Percentiles rank a stretch among this genome's conserved stretches.
Evolutionary conservation across 2,888 invertebrate genomes (phyloP).

Genomic region (Chironomus tentans): DNA sequence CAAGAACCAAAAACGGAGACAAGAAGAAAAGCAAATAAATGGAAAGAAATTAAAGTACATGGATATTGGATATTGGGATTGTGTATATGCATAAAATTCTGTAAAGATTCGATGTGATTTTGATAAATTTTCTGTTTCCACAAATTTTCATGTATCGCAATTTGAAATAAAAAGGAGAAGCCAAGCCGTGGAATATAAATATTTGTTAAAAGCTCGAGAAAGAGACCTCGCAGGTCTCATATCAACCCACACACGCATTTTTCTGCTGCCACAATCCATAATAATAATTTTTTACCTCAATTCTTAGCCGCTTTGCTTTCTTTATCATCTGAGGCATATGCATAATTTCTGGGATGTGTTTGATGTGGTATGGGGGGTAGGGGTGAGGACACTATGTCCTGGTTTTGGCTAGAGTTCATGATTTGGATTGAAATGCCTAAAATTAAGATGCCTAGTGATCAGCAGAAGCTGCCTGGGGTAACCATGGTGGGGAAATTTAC

Average conservation of each 20-base stretch:
- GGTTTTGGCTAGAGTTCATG: no score
- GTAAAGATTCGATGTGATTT: conserved; percentile 10
- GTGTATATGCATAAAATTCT: no score
- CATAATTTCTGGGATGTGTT: no score
- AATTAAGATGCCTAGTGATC: no score
- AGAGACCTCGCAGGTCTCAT: background rate
- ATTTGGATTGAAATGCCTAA: no score
- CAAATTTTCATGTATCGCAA: conserved; percentile 1
- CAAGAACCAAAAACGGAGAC: conserved; percentile 13
- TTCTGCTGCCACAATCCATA: background rate
- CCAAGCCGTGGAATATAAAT: background rate
- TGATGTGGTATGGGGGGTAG: no score
- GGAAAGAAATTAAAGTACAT: conserved; percentile 4
- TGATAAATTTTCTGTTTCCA: conserved; percentile 14
- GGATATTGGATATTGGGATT: background rate
- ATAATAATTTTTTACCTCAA: background rate
- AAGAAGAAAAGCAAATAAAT: background rate
- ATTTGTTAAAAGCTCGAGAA: conserved; percentile 1
- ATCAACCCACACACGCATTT: conserved; percentile 23
- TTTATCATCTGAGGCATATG: background rate
- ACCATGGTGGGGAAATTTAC: no score
- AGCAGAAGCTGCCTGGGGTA: no score
- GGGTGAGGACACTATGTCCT: no score
- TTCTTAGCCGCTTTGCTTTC: background rate
- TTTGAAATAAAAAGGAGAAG: background rate